These are phyloP conservation scores for Agapetus fuscipes DNA, from an alignment of 2,888 invertebrate genomes.

Conservation along the genomic window DNA sequence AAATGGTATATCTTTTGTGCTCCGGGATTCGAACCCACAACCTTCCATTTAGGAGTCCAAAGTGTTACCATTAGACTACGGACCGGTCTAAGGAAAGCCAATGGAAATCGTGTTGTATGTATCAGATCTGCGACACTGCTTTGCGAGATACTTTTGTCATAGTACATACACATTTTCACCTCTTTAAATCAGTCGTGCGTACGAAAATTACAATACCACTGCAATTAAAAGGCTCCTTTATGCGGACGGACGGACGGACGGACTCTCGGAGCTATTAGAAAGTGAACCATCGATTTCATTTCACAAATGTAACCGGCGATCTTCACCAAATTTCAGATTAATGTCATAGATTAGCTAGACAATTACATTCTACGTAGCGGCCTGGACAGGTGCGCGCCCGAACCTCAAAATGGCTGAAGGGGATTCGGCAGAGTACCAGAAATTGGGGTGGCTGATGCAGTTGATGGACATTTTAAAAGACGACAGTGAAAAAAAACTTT, in stretches of 20 bases:
- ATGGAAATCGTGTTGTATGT: no score
- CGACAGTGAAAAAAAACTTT: no score
- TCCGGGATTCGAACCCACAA: no score
- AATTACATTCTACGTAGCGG: slow-evolving; percentile 6
- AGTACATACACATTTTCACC: no score
- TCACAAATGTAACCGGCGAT: slow-evolving; percentile 8
- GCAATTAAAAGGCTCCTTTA: slow-evolving; percentile 2
- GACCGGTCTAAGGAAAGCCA: no score
- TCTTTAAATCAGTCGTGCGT: neutral
- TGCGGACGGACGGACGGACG: slow-evolving; percentile 1
- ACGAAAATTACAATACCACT: neutral
- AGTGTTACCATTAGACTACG: no score
- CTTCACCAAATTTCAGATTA: slow-evolving; percentile 17
- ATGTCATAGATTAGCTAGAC: slow-evolving; percentile 15
- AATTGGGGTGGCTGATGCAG: neutral
- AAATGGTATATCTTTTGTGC: no score
- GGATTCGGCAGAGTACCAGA: neutral
- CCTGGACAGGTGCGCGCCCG: slow-evolving; percentile 9
- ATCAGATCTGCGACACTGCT: no score
- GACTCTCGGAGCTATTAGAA: slow-evolving; percentile 12
- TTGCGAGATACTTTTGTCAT: no score
- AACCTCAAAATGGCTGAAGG: neutral
- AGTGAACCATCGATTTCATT: slow-evolving; percentile 11
- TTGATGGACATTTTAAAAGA: neutral
- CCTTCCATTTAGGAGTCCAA: no score